phyloP scores from a whole-genome alignment of 2,797 vertebrate genomes.

The Sebastes cheni region DNA sequence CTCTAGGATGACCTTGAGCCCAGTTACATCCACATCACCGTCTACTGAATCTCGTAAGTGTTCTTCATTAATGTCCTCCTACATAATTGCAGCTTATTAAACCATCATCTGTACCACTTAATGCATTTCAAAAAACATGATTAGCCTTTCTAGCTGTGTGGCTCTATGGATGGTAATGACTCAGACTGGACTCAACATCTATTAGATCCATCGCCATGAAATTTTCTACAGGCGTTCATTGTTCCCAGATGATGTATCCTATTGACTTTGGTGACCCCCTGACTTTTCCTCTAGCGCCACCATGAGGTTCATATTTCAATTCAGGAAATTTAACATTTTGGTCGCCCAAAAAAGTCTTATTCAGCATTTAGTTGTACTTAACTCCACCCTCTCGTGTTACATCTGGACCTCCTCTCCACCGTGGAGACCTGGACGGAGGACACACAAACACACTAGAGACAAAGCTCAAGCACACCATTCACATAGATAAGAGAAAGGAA shows the following conservation, averaged over 20 bases:
- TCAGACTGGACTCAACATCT: neutral
- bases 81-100: neutral
- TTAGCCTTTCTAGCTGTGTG: neutral
- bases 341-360: too few species aligned
- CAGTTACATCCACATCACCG: slow-evolving; percentile 92
- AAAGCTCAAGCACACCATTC: neutral
- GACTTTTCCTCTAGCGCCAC: neutral
- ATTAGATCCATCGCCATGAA: neutral
- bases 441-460: neutral
- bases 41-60: slow-evolving; percentile 94
- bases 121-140: neutral
- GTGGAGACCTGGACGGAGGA: too few species aligned
- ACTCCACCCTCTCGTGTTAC: too few species aligned
- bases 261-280: too few species aligned
- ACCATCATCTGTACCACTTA: neutral
- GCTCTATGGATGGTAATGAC: neutral
- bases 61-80: neutral
- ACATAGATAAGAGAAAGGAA: neutral
- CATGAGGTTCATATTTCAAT: neutral
- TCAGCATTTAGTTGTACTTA: too few species aligned
- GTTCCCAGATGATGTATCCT: too few species aligned
- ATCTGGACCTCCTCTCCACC: too few species aligned
- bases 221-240: neutral
- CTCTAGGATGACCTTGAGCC: slow-evolving; percentile 95
- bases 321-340: too few species aligned